phyloP scores from a whole-genome alignment of 30 jellyfish, hydroid and myxozoan species.

The Sanderia malayensis region DNA sequence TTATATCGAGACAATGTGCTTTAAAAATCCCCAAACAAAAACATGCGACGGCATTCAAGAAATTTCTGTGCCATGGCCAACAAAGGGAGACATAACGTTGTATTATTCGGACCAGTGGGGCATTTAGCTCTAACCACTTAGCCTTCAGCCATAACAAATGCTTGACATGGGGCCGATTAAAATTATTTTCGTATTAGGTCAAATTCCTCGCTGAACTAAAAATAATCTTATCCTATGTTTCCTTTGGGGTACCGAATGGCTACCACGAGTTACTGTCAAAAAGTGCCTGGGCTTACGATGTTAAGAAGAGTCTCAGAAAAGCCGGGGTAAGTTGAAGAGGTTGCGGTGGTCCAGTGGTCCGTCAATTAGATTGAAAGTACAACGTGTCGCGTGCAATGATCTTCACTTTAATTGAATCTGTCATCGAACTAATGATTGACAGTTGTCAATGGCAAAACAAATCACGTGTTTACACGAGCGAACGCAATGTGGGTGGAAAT shows the following conservation, averaged over 20 bases:
- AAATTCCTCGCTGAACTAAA: too few relatives aligned
- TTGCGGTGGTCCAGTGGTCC: too few relatives aligned
- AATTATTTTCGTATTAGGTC: too few relatives aligned
- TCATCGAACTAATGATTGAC: not conserved
- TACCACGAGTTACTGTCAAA: too few relatives aligned
- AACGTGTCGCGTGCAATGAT: conserved; percentile 1
- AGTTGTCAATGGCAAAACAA: not conserved
- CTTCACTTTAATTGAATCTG: not conserved
- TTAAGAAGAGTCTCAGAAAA: too few relatives aligned
- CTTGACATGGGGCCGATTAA: too few relatives aligned
- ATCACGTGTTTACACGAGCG: not conserved
- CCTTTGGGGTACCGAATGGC: too few relatives aligned
- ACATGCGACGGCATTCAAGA: not conserved
- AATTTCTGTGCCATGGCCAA: not conserved
- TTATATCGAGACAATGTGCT: not conserved
- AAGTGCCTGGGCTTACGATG: too few relatives aligned
- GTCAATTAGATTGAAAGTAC: too few relatives aligned
- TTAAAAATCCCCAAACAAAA: not conserved
- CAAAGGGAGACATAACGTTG: not conserved
- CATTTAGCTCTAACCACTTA: not conserved
- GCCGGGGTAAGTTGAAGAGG: too few relatives aligned
- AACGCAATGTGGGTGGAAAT: too few relatives aligned
- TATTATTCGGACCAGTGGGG: not conserved
- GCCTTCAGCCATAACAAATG: not conserved
- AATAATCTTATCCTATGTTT: too few relatives aligned